These are phyloP conservation scores for Psilopogon haemacephalus DNA, from an alignment of 2,113 vertebrate genomes.

Conservation along the genomic window DNA sequence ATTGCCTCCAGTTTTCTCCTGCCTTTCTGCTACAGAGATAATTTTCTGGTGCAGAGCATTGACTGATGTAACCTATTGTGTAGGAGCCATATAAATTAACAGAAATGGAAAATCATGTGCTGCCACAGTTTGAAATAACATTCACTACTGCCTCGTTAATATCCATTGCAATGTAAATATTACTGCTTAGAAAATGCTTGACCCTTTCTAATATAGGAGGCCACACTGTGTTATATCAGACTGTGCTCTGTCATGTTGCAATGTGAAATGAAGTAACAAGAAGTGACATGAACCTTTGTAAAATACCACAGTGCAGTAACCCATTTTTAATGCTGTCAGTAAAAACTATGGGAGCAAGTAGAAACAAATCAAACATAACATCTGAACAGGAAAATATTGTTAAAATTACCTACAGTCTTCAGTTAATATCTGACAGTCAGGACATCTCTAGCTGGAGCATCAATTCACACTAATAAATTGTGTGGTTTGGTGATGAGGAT, in stretches of 20 bases:
- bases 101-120: background rate
- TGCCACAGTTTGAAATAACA: background rate
- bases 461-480: background rate
- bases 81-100: background rate
- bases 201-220: conserved; percentile 38
- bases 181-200: conserved; percentile 28
- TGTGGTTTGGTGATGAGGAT: background rate
- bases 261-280: conserved; percentile 41
- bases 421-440: conserved; percentile 31
- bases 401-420: conserved; percentile 42
- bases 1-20: background rate
- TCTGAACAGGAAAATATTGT: conserved; percentile 50
- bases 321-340: conserved; percentile 63
- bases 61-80: background rate
- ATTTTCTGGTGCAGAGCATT: background rate
- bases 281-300: conserved; percentile 64
- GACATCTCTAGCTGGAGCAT: background rate
- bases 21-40: background rate
- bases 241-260: conserved; percentile 22
- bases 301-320: conserved; percentile 63
- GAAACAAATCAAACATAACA: conserved; percentile 56
- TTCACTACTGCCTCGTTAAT: background rate
- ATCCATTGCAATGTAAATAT: conserved; percentile 41
- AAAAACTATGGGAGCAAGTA: conserved; percentile 29
- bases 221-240: conserved; percentile 32